A percentile compares a stretch with the other conserved stretches of the same genome.
These are phyloP conservation scores for Sipha flava DNA, from an alignment of 1,140 invertebrate species.

Conservation along the genomic window DNA sequence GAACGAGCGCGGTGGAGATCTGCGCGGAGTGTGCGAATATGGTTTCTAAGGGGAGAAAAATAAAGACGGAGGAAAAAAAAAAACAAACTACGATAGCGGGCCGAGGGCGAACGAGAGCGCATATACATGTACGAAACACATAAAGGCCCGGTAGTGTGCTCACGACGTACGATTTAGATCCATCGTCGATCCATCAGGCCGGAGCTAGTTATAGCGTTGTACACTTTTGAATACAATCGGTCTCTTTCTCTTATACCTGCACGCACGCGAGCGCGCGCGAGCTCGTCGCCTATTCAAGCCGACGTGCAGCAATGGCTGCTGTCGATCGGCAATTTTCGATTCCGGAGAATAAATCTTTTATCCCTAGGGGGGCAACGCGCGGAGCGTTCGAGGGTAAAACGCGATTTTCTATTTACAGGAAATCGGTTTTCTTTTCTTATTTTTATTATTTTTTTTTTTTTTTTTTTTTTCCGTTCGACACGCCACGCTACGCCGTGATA, in stretches of 20 bases:
- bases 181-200: background rate
- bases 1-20: background rate
- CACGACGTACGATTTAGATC: constrained; percentile 4
- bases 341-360: constrained; percentile 5
- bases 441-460: too few relatives aligned
- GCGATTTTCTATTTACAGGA: background rate
- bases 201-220: background rate
- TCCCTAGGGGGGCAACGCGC: background rate
- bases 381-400: background rate
- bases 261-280: too few relatives aligned
- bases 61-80: too few relatives aligned
- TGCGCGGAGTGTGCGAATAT: background rate
- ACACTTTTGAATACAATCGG: background rate
- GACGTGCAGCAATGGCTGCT: background rate
- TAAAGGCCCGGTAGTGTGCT: background rate
- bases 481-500: too few relatives aligned
- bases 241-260: background rate
- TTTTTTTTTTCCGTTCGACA: too few relatives aligned
- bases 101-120: too few relatives aligned
- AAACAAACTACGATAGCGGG: too few relatives aligned
- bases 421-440: background rate
- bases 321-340: background rate
- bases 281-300: background rate
- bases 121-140: background rate
- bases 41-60: background rate